Conservation (phyloP, 2,888 invertebrate genomes). For the Drosophila testacea region DNA sequence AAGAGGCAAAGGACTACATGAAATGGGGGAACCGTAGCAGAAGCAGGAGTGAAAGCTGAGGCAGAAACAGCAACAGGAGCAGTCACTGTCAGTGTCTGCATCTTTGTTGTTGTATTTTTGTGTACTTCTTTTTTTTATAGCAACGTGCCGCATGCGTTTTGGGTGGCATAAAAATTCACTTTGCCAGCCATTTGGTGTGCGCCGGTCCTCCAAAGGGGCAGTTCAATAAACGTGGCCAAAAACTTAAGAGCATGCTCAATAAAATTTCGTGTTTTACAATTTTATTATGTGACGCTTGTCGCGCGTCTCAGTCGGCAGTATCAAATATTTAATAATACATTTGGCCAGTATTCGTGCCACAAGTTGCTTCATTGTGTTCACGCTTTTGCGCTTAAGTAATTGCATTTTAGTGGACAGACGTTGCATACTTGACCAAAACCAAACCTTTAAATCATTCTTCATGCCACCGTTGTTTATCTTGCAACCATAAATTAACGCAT, state of each 20-base stretch:
- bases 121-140: slow-evolving; percentile 14
- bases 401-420: slow-evolving; percentile 74
- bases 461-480: slow-evolving; percentile 69
- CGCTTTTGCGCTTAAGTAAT: slow-evolving; percentile 69
- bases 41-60: neutral
- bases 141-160: slow-evolving; percentile 58
- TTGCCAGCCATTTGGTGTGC: slow-evolving; percentile 39
- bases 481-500: slow-evolving; percentile 79
- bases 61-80: neutral
- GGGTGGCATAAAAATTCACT: slow-evolving; percentile 79
- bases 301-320: slow-evolving; percentile 41
- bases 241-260: slow-evolving; percentile 56
- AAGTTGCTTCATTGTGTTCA: slow-evolving; percentile 45
- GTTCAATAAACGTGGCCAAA: slow-evolving; percentile 48
- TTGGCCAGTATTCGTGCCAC: slow-evolving; percentile 9
- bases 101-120: slow-evolving; percentile 14
- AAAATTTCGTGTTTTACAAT: slow-evolving; percentile 82
- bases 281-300: slow-evolving; percentile 79
- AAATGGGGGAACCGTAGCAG: neutral
- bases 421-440: slow-evolving; percentile 53
- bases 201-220: slow-evolving; percentile 21
- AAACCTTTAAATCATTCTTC: slow-evolving; percentile 67
- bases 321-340: slow-evolving; percentile 67
- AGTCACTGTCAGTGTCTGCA: slow-evolving; percentile 10
- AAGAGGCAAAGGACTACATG: slow-evolving; percentile 32